Evolutionary conservation across 2,888 invertebrate genomes (phyloP).

Genomic region (Drepana falcataria): DNA sequence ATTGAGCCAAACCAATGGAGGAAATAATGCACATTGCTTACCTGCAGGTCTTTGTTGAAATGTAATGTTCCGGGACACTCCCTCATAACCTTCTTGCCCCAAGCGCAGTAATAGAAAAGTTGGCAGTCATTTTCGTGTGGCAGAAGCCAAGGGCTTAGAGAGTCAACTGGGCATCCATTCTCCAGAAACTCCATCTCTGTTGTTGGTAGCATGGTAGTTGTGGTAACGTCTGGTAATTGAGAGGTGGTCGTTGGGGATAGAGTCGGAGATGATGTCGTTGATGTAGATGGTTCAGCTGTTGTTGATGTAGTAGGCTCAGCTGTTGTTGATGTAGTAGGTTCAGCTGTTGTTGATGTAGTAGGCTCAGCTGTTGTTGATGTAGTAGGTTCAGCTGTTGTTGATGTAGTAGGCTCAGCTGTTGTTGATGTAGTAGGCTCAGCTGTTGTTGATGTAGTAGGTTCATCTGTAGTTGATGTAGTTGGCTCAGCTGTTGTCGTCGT

Average conservation of each 20-base stretch:
- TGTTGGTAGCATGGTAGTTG: constrained; percentile 3
- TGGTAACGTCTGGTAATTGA: constrained; percentile 6
- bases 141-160: constrained; percentile 50
- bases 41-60: constrained; percentile 51
- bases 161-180: constrained; percentile 59
- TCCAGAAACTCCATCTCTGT: constrained; percentile 28
- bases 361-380: constrained; percentile 8
- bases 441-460: constrained; percentile 8
- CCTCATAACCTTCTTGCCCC: constrained; percentile 40
- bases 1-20: no score
- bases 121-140: constrained; percentile 48
- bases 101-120: constrained; percentile 58
- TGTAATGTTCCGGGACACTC: constrained; percentile 37
- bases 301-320: constrained; percentile 9
- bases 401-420: constrained; percentile 5
- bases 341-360: constrained; percentile 3
- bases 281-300: constrained; percentile 8
- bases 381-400: constrained; percentile 8
- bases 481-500: neutral
- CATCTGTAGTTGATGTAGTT: constrained; percentile 3
- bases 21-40: constrained; percentile 14
- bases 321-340: constrained; percentile 8
- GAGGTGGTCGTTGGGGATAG: constrained; percentile 9
- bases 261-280: constrained; percentile 3
- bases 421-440: constrained; percentile 10